Evolutionary conservation across 2,113 vertebrate species (phyloP), one percentile per base, ranked within the genome.

Genomic region (Petromus typicus): DNA sequence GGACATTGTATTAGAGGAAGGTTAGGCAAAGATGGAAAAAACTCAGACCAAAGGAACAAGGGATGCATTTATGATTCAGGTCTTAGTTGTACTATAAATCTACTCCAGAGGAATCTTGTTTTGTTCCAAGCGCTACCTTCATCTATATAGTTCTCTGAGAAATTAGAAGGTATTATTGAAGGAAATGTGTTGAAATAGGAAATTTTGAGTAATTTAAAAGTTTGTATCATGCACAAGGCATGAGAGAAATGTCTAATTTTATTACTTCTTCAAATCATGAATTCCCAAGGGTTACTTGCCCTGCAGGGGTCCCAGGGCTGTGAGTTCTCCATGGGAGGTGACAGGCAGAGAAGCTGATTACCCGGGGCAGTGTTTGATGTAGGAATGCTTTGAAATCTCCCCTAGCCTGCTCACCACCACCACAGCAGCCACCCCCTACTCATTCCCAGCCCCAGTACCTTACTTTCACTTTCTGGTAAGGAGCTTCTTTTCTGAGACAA

Each of bases 331-430:
- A 54, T 40, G 57, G 96, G 97, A 95, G 89, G 56, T 86, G 86
- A 97, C 69, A 93, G 79, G 79, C 83, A 37, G n/a, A 94, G 80
- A 75, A 61, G n/a, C 80, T 43, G n/a, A 89, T 92, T 57, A 56
- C 91, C 91, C n/a, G n/a, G 88, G 59, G 85, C 89, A 87, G 89
- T 96, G 93, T 96, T 97, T 97, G 96, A 97, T 93, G 97, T 96
- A 83, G 94, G 96, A 97, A 97, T 97, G 96, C 97, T 98, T 98
- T 98, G 97, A 97, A 96, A 97, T 93, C 73, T 96, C 63, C 83
- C 61, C 89, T 63, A 54, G 48, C 78, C 59, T 89, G 59, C 80
- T 96, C 57, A 89, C 51, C 43, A 63, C 25, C 57, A 89, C 51
- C 43, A 63, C 25, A 64, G 64, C 20, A 86, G 69, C 83, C 51